Percentiles rank a stretch among this genome's conserved stretches.
phyloP scores from a whole-genome alignment of 2,888 invertebrate species.

The Allacma fusca region DNA sequence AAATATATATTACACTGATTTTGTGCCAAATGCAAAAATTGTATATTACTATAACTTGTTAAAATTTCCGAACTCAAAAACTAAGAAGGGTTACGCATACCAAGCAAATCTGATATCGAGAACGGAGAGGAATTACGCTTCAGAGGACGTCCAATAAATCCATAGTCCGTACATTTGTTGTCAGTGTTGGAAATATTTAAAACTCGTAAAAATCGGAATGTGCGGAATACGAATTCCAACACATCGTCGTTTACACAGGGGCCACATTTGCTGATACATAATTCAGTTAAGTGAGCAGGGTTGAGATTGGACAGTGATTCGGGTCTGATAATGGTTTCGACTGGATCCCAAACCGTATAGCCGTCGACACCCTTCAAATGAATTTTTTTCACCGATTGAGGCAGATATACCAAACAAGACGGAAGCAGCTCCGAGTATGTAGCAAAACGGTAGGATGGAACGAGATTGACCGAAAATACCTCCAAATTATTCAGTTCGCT shows the following conservation, averaged over 20 bases:
- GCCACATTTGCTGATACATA: constrained; percentile 13
- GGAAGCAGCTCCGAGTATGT: not conserved
- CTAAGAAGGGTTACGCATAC: no score
- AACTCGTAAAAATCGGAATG: not conserved
- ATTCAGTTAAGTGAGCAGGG: not conserved
- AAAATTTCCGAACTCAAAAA: no score
- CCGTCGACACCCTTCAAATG: not conserved
- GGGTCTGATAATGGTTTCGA: not conserved
- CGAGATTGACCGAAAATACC: constrained; percentile 3
- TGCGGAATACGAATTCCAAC: constrained; percentile 22
- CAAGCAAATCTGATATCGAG: not conserved
- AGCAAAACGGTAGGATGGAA: not conserved
- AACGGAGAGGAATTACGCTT: not conserved
- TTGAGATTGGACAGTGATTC: constrained; percentile 1
- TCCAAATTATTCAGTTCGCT: not conserved
- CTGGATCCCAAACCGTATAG: not conserved
- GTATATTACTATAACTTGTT: no score
- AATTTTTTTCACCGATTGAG: not conserved
- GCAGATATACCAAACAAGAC: not conserved
- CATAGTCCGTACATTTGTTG: constrained; percentile 23
- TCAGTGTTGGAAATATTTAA: constrained; percentile 11
- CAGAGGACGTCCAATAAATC: constrained; percentile 5
- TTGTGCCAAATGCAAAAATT: no score
- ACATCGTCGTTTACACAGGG: constrained; percentile 6
- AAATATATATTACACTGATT: no score